Conservation (phyloP, 2,797 vertebrate genomes). For the Picus viridis region DNA sequence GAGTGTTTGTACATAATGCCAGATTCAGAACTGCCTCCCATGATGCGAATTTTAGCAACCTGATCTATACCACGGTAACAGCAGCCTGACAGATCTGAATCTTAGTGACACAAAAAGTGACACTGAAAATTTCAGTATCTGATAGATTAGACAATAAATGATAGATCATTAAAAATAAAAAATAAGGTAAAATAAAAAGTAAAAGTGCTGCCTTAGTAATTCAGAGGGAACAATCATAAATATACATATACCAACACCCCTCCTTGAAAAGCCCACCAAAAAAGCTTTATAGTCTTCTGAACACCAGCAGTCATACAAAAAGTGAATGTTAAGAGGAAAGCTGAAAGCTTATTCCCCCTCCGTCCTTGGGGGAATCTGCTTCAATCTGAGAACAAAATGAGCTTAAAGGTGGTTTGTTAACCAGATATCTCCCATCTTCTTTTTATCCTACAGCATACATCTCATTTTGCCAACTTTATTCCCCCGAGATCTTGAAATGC, state of each 20-base stretch:
- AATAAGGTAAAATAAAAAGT: neutral
- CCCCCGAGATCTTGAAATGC: neutral
- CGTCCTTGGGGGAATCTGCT: neutral
- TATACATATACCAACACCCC: no score
- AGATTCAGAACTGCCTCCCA: neutral
- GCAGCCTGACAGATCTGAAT: neutral
- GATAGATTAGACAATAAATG: neutral
- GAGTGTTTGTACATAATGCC: neutral
- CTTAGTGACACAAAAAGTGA: neutral
- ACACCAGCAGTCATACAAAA: neutral
- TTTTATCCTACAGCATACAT: neutral
- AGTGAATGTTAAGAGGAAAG: neutral
- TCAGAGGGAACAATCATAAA: neutral
- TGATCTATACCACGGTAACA: neutral
- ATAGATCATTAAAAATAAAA: neutral
- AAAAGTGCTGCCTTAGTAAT: neutral
- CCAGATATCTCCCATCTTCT: neutral
- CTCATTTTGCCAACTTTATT: neutral
- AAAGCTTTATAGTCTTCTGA: neutral
- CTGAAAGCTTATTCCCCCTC: neutral
- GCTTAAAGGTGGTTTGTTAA: neutral
- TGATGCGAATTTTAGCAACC: neutral
- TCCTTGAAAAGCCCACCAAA: neutral
- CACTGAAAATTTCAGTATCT: neutral
- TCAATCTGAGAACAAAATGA: neutral